Evolutionary conservation across 2,888 invertebrate species (phyloP).

Genomic region (Apamea crenata): DNA sequence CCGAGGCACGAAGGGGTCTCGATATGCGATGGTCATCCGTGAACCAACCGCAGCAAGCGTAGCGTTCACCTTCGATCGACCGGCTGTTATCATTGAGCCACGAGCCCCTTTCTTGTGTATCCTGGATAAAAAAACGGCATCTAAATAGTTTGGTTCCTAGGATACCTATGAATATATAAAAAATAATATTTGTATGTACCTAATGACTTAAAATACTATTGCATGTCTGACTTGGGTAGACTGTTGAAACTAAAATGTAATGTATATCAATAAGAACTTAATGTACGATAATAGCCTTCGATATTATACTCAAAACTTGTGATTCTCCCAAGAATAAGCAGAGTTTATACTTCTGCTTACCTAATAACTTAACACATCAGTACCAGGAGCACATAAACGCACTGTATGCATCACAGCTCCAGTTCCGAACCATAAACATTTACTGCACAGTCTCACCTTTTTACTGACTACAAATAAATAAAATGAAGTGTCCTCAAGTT

Average conservation of each 20-base stretch:
- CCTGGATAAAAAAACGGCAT: too few species aligned
- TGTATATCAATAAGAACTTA: too few species aligned
- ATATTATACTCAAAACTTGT: not conserved
- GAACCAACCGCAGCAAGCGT: not conserved
- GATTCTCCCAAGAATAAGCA: not conserved
- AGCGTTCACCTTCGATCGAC: not conserved
- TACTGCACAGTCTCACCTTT: conserved; percentile 53
- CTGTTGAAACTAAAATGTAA: too few species aligned
- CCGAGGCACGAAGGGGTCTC: not conserved
- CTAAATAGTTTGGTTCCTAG: not conserved
- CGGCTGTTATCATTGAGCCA: not conserved
- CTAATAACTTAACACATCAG: conserved; percentile 29
- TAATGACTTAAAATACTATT: too few species aligned
- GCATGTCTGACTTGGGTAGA: too few species aligned
- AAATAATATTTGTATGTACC: too few species aligned
- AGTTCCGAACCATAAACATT: conserved; percentile 54
- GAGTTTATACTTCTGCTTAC: not conserved
- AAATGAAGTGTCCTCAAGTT: conserved; percentile 38
- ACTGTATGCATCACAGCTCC: conserved; percentile 31
- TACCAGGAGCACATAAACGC: conserved; percentile 38
- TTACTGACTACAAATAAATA: conserved; percentile 53
- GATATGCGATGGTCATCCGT: not conserved
- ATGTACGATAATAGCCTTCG: too few species aligned
- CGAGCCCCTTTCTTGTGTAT: not conserved
- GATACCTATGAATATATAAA: not conserved